phyloP scores from a whole-genome alignment of 2,888 invertebrate genomes.

The Drosophila glabriapex region DNA sequence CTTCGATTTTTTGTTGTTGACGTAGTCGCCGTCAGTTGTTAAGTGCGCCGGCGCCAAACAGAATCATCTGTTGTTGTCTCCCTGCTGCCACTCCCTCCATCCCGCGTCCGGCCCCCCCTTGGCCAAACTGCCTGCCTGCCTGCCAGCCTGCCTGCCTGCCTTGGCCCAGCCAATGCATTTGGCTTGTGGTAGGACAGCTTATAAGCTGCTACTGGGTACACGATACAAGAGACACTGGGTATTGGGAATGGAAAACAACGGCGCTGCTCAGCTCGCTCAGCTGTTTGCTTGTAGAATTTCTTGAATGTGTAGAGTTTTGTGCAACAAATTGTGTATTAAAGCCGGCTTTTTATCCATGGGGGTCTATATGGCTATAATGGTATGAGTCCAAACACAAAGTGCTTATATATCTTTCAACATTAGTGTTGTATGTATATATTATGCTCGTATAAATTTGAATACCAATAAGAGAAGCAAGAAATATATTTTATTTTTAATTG shows the following conservation, averaged over 20 bases:
- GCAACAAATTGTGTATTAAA: slow-evolving; percentile 74
- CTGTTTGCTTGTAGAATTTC: slow-evolving; percentile 66
- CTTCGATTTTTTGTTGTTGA: slow-evolving; percentile 69
- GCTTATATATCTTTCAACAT: not conserved
- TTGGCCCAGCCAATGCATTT: slow-evolving; percentile 74
- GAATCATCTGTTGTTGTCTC: slow-evolving; percentile 78
- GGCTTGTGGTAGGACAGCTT: slow-evolving; percentile 80
- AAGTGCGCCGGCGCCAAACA: slow-evolving; percentile 54
- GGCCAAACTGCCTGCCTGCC: not conserved
- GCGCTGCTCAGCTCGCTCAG: slow-evolving; percentile 54
- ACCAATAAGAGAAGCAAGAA: not conserved
- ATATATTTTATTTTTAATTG: not conserved
- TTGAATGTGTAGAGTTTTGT: slow-evolving; percentile 59
- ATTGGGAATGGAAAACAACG: slow-evolving; percentile 28
- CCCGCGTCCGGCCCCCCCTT: not conserved
- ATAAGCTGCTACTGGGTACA: slow-evolving; percentile 27
- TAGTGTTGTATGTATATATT: not conserved
- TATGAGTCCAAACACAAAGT: not conserved
- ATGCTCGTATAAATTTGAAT: not conserved
- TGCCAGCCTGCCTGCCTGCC: slow-evolving; percentile 18
- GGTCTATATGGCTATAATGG: not conserved
- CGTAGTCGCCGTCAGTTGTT: slow-evolving; percentile 48
- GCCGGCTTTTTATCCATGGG: slow-evolving; percentile 62
- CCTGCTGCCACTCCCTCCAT: slow-evolving; percentile 22
- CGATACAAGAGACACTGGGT: slow-evolving; percentile 10